Base-by-base conservation (phyloP, 2,797 vertebrate genomes). In the Avahi laniger region DNA sequence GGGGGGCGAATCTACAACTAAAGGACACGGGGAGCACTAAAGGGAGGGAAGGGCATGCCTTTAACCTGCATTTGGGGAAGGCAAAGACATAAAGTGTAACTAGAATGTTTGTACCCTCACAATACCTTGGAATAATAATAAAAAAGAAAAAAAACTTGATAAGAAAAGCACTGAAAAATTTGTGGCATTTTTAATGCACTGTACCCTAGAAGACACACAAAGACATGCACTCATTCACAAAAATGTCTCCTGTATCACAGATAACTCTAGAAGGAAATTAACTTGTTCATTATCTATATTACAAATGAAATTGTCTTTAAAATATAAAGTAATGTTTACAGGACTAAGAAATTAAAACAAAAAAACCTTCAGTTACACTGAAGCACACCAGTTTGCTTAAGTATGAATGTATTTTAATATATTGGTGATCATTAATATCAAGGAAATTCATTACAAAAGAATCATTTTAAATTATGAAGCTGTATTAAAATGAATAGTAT, bases 301-400 rank as follows among this genome's bases (percentile, higher is more conserved):
- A 80, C 38, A 93, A 80, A 14, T 43, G 4, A 75, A 61, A n/a
- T 50, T 86, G 30, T 20, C 20, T 81, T 92, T 76, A 82, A 85
- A 89, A 82, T 89, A 85, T 43, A 57, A 83, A 10, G 14, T 57
- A 61, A 88, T 50, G 4, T 50, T 86, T 72, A 82, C 33, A 52
- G 17, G 35, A 88, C 52, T 89, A 95, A 43, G 65, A 92, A 92
- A 63, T 89, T 59, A 46, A 91, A 97, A 87, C 8, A n/a, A 33
- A 79, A 75, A 75, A 81, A 38, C 26, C 7, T 33, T 46, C 13
- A 72, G 5, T 72, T 81, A 50, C 17, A 88, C 11, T 38, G 48
- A 82, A 87, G 4, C 10, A 59, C 2, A 22, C 83, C 22, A 52
- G 11, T 13, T 91, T 72, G 46, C 54, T 95, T 92, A 73, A n/a